A percentile compares a stretch with the other conserved stretches of the same genome.
Conservation (phyloP, 2,113 vertebrate species). For the Solea senegalensis region DNA sequence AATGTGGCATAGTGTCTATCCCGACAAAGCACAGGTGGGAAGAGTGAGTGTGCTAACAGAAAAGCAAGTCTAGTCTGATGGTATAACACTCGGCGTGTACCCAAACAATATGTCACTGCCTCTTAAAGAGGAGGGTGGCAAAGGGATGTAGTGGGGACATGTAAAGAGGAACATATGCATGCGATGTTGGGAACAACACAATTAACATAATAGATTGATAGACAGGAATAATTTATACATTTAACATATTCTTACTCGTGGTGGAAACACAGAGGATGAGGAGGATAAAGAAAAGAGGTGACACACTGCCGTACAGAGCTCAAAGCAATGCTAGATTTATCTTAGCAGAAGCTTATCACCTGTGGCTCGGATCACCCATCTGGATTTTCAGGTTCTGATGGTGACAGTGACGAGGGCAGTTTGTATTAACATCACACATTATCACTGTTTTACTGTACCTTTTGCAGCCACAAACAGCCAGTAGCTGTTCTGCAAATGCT, state of each 20-base stretch:
- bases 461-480: slow-evolving; percentile 19
- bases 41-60: slow-evolving; percentile 55
- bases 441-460: slow-evolving; percentile 28
- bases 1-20: slow-evolving; percentile 42
- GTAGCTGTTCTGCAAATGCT: slow-evolving; percentile 27
- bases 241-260: slow-evolving; percentile 53
- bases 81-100: slow-evolving; percentile 44
- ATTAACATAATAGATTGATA: slow-evolving; percentile 40
- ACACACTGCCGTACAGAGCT: slow-evolving; percentile 26
- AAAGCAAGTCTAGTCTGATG: slow-evolving; percentile 56
- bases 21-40: slow-evolving; percentile 70
- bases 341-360: slow-evolving; percentile 54
- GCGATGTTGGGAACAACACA: slow-evolving; percentile 41
- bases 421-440: slow-evolving; percentile 27
- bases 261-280: slow-evolving; percentile 58
- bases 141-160: slow-evolving; percentile 19
- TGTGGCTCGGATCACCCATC: slow-evolving; percentile 55
- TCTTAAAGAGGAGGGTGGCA: slow-evolving; percentile 1
- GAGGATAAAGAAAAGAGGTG: slow-evolving; percentile 37
- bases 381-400: slow-evolving; percentile 25
- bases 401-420: slow-evolving; percentile 7
- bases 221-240: no score
- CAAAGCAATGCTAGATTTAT: slow-evolving; percentile 53
- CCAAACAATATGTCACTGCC: slow-evolving; percentile 47
- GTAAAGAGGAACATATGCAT: slow-evolving; percentile 33